Base-by-base conservation (phyloP, 2,888 invertebrate genomes). In the Hydrotaea cyrtoneurina region DNA sequence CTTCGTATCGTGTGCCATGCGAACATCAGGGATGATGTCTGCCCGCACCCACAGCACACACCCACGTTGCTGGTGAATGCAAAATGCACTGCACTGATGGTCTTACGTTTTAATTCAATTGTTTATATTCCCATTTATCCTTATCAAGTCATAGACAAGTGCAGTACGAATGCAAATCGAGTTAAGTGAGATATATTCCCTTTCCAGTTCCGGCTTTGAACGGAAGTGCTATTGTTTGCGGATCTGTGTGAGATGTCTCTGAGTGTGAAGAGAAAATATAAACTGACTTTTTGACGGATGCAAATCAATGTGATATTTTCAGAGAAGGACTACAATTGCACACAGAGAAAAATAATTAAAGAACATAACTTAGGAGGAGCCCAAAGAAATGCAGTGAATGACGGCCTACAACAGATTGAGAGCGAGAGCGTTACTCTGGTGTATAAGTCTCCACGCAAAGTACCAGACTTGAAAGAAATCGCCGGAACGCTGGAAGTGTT, bases 131-230 rank as follows among this genome's bases (percentile, higher is more conserved):
- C 39, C 8, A 11, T 39, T 39, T 39, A 39, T 39, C 39, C 39
- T 3, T 39, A 39, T 39, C 66, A 39, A 66, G 36, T 36, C n/a
- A 10, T 43, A 19, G 43, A 66, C 43, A 66, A 66, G 17, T 66
- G 66, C 66, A 66, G 19, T 66, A 17, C 31, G 36, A 66, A 66
- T 66, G 39, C 39, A 66, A n/a, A n/a, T 2, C 11, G 21, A 66
- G 39, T 43, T 66, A 66, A 66, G 66, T 66, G 66, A 66, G 66
- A 66, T 66, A 66, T 39, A 17, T 39, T 66, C 66, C 39, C 66
- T 8, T 66, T 39, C 66, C 66, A 43, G 39, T 39, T 66, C 39
- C 66, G 31, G 19, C 36, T 11, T 1, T 10, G 36, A 39, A 36
- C 64, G 64, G 64, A 64, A 36, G 64, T 66, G 31, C 17, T 39